phyloP scores from a whole-genome alignment of 2,888 invertebrate genomes.

The Macrophya alboannulata region DNA sequence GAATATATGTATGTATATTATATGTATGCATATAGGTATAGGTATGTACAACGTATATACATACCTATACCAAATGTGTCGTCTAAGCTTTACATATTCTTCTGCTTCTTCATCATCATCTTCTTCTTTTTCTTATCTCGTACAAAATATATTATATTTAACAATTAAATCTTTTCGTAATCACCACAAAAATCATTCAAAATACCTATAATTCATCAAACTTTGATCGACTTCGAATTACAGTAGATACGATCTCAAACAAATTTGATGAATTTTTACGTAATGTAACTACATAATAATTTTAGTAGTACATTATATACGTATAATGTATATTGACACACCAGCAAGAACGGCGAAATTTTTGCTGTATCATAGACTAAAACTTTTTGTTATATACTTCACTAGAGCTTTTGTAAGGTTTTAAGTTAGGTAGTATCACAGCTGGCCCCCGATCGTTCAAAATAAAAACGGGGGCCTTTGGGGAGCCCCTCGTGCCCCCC shows the following conservation, averaged over 20 bases:
- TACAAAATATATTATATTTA: constrained; percentile 54
- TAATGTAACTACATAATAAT: not conserved
- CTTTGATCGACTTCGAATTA: constrained; percentile 23
- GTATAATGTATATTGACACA: constrained; percentile 27
- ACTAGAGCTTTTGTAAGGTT: constrained; percentile 65
- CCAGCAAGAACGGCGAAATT: constrained; percentile 42
- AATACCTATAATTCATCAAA: not conserved
- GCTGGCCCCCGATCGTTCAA: constrained; percentile 75
- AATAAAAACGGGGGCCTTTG: constrained; percentile 72
- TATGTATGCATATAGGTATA: constrained; percentile 22
- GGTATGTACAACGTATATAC: constrained; percentile 38
- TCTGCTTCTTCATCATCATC: not conserved
- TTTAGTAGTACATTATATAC: constrained; percentile 11
- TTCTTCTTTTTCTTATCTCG: constrained; percentile 6
- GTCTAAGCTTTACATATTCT: not conserved
- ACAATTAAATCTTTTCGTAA: constrained; percentile 52
- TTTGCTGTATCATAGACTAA: constrained; percentile 39
- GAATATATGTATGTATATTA: constrained; percentile 28
- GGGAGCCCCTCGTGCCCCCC: constrained; percentile 68
- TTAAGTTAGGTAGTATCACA: constrained; percentile 75
- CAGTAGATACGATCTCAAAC: not conserved
- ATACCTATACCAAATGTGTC: constrained; percentile 29
- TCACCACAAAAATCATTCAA: constrained; percentile 49
- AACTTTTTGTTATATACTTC: constrained; percentile 64
- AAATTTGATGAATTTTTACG: constrained; percentile 5